Evolutionary conservation across 1,140 invertebrate genomes (phyloP), one percentile per base, ranked within the genome.

Genomic region (Parasteatoda tepidariorum): DNA sequence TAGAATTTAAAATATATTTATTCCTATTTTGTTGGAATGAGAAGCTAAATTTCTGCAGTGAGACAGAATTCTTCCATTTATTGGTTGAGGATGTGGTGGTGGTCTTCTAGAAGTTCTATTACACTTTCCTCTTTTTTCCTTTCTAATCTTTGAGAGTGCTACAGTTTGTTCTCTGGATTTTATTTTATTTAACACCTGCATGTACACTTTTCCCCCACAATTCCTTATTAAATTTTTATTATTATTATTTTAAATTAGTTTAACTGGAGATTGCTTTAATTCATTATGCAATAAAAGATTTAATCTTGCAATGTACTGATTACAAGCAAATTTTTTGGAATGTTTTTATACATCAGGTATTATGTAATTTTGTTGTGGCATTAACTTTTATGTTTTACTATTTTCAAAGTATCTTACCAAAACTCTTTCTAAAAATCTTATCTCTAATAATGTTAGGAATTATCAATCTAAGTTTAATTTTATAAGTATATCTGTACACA

Each of bases 31-130:
- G n/a, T n/a, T n/a, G n/a, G n/a, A n/a, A n/a, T n/a, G 18, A 48
- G 15, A 28, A n/a, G 30, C 73, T 75, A 75, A 75, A 75, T 75
- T 75, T 75, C 73, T 75, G 73, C 73, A 75, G 73, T 71, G 28
- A n/a, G 30, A 38, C 38, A 55, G 31, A 75, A 31, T 24, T 57
- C 24, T 75, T 57, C n/a, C 38, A 4, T 48, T 48, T 48, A 18
- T 48, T 22, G 33, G 31, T 54, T 57, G 15, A 33, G 22, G 57
- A 55, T 1, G 15, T 61, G 73, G 73, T 75, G 73, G 73, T 62
- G 73, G 73, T 75, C n/a, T 66, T 31, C 24, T 7, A 2, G 57
- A 59, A 59, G 9, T 48, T 48, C 38, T 48, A 18, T 9, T 13
- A 48, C 9, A 48, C 18, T 48, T 9, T 13, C n/a, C 24, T 26